These are phyloP conservation scores for Sphaerophoria rueppellii DNA, from an alignment of 2,888 invertebrate genomes.

Conservation along the genomic window DNA sequence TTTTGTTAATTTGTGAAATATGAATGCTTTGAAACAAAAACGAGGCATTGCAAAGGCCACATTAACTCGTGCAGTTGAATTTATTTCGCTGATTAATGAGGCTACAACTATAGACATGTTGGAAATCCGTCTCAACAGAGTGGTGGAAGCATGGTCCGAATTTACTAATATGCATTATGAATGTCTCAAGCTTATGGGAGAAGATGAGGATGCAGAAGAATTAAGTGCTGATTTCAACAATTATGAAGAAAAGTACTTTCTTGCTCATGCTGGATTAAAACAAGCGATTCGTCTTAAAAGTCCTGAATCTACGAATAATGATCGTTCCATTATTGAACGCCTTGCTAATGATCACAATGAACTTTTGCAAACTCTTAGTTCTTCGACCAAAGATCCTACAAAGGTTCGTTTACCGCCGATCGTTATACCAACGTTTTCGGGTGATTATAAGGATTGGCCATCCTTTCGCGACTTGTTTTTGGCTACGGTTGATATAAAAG, in stretches of 20 bases:
- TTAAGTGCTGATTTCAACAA: constrained; percentile 9
- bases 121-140: constrained; percentile 32
- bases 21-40: constrained; percentile 6
- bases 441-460: no score
- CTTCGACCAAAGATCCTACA: neutral
- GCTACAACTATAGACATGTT: constrained; percentile 24
- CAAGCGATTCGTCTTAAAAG: neutral
- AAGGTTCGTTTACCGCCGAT: no score
- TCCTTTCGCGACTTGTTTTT: no score
- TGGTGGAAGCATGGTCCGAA: constrained; percentile 6
- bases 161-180: constrained; percentile 11
- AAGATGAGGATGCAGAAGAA: neutral
- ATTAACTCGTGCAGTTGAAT: neutral
- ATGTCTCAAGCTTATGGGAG: constrained; percentile 12
- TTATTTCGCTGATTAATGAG: constrained; percentile 3
- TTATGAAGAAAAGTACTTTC: constrained; percentile 33
- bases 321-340: neutral
- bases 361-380: constrained; percentile 10
- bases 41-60: constrained; percentile 8
- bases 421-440: no score
- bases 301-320: neutral
- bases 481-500: constrained; percentile 41
- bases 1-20: constrained; percentile 2
- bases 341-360: constrained; percentile 16
- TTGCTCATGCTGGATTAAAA: constrained; percentile 27